These are phyloP conservation scores for Apamea sordens DNA, from an alignment of 2,888 invertebrate genomes.

Conservation along the genomic window DNA sequence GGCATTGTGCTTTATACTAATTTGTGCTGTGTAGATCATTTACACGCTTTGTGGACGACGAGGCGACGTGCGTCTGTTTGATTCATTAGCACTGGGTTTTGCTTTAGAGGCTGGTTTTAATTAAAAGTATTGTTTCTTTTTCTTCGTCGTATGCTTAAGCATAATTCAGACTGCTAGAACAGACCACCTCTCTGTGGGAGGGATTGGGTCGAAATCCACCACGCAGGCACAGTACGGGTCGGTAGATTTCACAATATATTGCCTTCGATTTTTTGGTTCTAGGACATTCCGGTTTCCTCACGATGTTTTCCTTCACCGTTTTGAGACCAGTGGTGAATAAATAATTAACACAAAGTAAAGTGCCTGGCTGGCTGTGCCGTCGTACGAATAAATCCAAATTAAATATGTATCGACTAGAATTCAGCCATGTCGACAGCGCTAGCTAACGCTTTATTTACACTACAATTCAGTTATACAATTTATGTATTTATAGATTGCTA, in stretches of 20 bases:
- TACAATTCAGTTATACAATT: too few relatives aligned
- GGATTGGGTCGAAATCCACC: neutral
- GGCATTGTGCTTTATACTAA: neutral
- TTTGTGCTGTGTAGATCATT: neutral
- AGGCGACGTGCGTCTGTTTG: neutral
- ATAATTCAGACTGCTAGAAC: neutral
- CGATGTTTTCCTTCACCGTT: neutral
- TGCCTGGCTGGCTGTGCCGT: neutral
- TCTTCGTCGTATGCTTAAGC: neutral
- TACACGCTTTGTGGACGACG: neutral
- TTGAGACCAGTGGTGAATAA: neutral
- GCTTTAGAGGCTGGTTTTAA: neutral
- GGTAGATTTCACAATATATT: neutral
- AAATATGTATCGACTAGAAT: neutral
- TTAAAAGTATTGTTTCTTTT: neutral
- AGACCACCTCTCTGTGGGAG: neutral
- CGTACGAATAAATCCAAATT: neutral
- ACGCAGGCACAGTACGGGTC: neutral
- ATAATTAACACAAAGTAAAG: neutral
- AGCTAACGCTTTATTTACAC: neutral
- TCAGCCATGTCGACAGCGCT: neutral
- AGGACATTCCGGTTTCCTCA: neutral
- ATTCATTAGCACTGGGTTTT: conserved; percentile 1
- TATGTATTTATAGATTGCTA: neutral
- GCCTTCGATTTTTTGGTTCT: neutral